phyloP scores from a whole-genome alignment of 2,888 invertebrate species.

The Clostera curtula region DNA sequence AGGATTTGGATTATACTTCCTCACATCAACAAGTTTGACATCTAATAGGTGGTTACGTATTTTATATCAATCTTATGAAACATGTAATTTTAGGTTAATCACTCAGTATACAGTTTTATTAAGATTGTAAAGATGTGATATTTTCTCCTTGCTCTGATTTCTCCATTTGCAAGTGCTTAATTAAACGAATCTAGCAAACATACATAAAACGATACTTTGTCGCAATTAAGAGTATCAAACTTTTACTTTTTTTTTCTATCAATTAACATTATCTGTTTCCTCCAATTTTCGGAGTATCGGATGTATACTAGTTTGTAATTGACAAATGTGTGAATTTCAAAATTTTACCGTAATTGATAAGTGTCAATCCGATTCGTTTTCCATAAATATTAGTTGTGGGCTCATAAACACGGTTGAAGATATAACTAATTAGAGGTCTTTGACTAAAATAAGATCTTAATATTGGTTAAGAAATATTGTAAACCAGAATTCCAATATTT shows the following conservation, averaged over 20 bases:
- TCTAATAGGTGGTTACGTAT: too few species aligned
- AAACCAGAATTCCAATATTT: too few species aligned
- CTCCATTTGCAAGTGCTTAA: constrained; percentile 1
- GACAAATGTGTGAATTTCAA: constrained; percentile 35
- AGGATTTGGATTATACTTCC: too few species aligned
- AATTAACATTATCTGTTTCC: constrained; percentile 17
- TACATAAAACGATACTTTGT: constrained; percentile 21
- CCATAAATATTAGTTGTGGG: constrained; percentile 16
- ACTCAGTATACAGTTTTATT: too few species aligned
- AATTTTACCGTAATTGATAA: constrained; percentile 27
- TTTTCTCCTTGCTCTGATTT: not conserved
- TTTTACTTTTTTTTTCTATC: constrained; percentile 22
- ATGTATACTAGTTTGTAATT: constrained; percentile 25
- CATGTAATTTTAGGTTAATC: too few species aligned
- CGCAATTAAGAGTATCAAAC: constrained; percentile 17
- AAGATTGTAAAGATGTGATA: not conserved
- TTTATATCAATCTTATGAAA: too few species aligned
- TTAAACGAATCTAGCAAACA: constrained; percentile 5
- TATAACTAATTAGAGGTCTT: too few species aligned
- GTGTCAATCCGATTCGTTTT: constrained; percentile 12
- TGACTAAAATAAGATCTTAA: too few species aligned
- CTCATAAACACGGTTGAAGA: constrained; percentile 15
- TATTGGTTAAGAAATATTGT: too few species aligned
- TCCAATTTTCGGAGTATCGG: constrained; percentile 24
- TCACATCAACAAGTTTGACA: too few species aligned